Evolutionary conservation across 2,113 vertebrate genomes (phyloP), one percentile per base, ranked within the genome.

Genomic region (Notarius quadriscutis): DNA sequence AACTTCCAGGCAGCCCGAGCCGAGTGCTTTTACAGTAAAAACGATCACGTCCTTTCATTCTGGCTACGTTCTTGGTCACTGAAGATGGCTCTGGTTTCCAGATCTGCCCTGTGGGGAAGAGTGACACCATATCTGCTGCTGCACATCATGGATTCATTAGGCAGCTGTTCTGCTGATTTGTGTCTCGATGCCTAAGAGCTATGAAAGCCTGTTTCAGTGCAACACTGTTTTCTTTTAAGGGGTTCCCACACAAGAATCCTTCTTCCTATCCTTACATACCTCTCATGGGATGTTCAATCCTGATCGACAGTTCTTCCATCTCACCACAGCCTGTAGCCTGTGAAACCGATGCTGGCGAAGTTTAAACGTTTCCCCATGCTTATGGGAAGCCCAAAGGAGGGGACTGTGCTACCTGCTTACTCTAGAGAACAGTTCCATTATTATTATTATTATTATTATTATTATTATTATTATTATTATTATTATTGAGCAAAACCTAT

Each of bases 61-160:
- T 30, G 57, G 62, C 67, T 86, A 71, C 88, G 84, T 86, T 55
- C 34, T 78, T 81, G 89, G 88, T 88, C 86, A 80, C 53, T 57
- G 57, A 88, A 82, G 63, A 90, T 81, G 57, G 74, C 71, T 25
- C 74, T 34, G 30, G 69, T 86, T 83, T n/a, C n/a, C 69, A 81
- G 81, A 58, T 86, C 84, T 81, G 51, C 81, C 84, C 84, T 78
- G 67, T 34, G 83, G 89, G 71, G 55, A 34, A 34, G 17, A 30
- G 71, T 89, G 87, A 90, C 89, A 87, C 86, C 63, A 65, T 84
- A 90, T 87, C 83, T 50, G 27, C 72, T 63, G 60, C 75, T 51
- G 1, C 55, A 90, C 89, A 90, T 88, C 84, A 72, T 88, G 89
- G 84, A 87, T 87, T 90, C 53, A 90, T 87, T 89, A 88, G 50